phyloP scores from a whole-genome alignment of 2,113 vertebrate species.

The Onychostruthus taczanowskii region DNA sequence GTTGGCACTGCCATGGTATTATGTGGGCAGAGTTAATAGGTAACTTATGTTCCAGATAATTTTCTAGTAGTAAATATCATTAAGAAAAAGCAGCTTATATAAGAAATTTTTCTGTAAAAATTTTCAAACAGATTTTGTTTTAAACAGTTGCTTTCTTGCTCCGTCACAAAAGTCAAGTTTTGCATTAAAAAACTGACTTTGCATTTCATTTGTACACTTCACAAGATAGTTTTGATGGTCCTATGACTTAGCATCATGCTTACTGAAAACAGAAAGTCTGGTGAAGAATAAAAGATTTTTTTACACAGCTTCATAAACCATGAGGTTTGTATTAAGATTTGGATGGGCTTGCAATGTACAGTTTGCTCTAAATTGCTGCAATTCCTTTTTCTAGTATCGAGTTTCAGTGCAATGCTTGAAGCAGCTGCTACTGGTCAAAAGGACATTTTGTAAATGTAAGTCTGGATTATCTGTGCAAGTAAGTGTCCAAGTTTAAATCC shows the following conservation, averaged over 20 bases:
- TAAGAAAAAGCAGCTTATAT: background rate
- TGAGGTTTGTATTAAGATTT: conserved; percentile 55
- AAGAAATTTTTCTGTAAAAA: background rate
- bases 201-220: background rate
- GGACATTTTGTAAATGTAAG: conserved; percentile 68
- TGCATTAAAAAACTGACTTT: background rate
- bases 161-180: background rate
- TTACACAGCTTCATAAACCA: conserved; percentile 21
- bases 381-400: conserved; percentile 63
- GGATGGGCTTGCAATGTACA: conserved; percentile 41
- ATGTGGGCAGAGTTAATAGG: background rate
- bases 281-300: background rate
- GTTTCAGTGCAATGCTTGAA: conserved; percentile 65
- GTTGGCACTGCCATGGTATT: background rate
- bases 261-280: conserved; percentile 11
- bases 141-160: background rate
- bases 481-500: conserved; percentile 66
- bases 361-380: conserved; percentile 54
- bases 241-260: background rate
- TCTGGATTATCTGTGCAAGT: conserved; percentile 72
- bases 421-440: conserved; percentile 66
- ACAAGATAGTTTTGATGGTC: background rate
- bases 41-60: background rate
- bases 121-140: background rate
- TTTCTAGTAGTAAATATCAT: background rate